A percentile compares a stretch with the other conserved stretches of the same genome.
Conservation (phyloP, 2,888 invertebrate genomes). For the Tetropium fuscum region DNA sequence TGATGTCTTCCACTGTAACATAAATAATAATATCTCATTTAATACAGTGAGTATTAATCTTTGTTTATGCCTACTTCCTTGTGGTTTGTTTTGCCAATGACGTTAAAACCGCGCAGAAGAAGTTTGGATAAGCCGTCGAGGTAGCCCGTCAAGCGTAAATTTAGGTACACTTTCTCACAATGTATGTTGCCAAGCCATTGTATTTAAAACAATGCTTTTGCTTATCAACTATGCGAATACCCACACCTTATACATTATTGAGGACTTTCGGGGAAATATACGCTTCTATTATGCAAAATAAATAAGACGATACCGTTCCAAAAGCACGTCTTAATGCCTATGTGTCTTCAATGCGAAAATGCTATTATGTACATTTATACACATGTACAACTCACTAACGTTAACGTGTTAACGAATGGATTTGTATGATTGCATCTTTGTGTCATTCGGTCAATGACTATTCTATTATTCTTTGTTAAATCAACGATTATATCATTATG, state of each 20-base stretch:
- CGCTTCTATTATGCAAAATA: conserved; percentile 35
- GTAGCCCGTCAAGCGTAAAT: conserved; percentile 54
- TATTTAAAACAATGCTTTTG: conserved; percentile 50
- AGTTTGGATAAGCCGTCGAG: conserved; percentile 42
- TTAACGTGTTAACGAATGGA: too few relatives aligned
- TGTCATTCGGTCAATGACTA: too few relatives aligned
- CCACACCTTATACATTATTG: conserved; percentile 33
- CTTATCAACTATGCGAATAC: conserved; percentile 43
- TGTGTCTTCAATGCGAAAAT: background rate
- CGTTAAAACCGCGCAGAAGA: conserved; percentile 9
- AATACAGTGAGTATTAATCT: too few relatives aligned
- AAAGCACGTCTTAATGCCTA: conserved; percentile 2
- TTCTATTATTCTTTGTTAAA: too few relatives aligned
- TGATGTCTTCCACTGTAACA: too few relatives aligned
- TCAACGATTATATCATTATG: too few relatives aligned
- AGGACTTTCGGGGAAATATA: conserved; percentile 27
- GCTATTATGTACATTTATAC: too few relatives aligned
- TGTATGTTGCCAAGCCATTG: conserved; percentile 54
- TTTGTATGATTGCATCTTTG: too few relatives aligned
- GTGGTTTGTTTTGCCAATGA: conserved; percentile 18
- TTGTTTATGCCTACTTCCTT: too few relatives aligned
- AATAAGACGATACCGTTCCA: conserved; percentile 26
- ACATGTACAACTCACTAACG: too few relatives aligned
- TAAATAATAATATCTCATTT: too few relatives aligned
- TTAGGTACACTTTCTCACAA: conserved; percentile 56